Conservation (phyloP, 2,113 vertebrate species). For the Tachysurus vachellii region DNA sequence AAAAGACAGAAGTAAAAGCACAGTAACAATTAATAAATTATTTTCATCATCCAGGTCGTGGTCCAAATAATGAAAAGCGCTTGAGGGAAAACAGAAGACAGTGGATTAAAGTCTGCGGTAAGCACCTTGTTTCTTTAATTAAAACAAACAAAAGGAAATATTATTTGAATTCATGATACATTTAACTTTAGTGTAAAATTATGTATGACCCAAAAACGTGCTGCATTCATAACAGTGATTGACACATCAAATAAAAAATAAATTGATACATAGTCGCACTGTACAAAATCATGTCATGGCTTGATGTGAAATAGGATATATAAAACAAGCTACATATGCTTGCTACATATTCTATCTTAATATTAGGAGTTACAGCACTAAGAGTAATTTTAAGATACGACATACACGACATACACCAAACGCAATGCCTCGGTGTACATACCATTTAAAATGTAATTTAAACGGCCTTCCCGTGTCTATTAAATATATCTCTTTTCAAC, state of each 20-base stretch:
- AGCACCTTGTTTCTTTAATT: conserved; percentile 63
- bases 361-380: background rate
- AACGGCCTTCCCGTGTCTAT: background rate
- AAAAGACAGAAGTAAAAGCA: background rate
- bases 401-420: background rate
- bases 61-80: conserved; percentile 68
- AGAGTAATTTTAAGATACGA: background rate
- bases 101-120: conserved; percentile 70
- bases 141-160: background rate
- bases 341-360: background rate
- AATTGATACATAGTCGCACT: background rate
- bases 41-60: conserved; percentile 68
- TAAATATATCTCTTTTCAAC: background rate
- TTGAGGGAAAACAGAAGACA: conserved; percentile 65
- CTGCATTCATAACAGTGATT: background rate
- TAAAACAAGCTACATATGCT: background rate
- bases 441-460: background rate
- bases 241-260: background rate
- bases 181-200: background rate
- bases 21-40: conserved; percentile 1
- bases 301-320: background rate
- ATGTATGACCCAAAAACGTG: background rate
- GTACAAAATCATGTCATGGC: background rate
- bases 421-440: background rate
- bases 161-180: background rate